These are phyloP conservation scores for Trachythela sp. DNA, from an alignment of 64 coral and sea anemone genomes.

Conservation along the genomic window DNA sequence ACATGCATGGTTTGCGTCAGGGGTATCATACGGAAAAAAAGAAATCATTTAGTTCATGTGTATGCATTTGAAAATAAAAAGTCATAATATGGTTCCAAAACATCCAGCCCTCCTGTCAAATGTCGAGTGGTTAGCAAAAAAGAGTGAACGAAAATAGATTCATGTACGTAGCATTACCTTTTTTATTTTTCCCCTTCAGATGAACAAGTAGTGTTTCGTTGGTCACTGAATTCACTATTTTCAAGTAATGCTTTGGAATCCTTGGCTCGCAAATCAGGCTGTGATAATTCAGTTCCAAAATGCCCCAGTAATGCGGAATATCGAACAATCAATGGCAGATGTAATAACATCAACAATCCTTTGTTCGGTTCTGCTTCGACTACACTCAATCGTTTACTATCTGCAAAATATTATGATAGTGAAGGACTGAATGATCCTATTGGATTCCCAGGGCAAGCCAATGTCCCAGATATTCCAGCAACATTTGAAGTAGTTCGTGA, in stretches of 20 bases:
- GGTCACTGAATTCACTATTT: not conserved
- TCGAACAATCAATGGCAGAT: not conserved
- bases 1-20: no score
- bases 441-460: not conserved
- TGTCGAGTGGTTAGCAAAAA: no score
- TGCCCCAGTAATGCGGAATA: not conserved
- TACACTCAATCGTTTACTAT: not conserved
- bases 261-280: not conserved
- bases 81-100: no score
- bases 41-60: no score
- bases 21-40: no score
- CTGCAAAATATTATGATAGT: not conserved
- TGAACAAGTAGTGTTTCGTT: no score
- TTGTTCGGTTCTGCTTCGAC: not conserved
- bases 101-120: no score
- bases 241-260: not conserved
- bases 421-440: slow-evolving; percentile 14
- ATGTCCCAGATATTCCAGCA: not conserved
- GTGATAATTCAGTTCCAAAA: not conserved
- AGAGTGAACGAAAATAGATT: no score
- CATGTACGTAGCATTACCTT: no score
- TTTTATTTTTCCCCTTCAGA: no score
- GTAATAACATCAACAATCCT: not conserved
- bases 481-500: not conserved
- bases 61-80: no score